Conservation (phyloP, 2,797 vertebrate genomes). For the Thamnophis elegans region DNA sequence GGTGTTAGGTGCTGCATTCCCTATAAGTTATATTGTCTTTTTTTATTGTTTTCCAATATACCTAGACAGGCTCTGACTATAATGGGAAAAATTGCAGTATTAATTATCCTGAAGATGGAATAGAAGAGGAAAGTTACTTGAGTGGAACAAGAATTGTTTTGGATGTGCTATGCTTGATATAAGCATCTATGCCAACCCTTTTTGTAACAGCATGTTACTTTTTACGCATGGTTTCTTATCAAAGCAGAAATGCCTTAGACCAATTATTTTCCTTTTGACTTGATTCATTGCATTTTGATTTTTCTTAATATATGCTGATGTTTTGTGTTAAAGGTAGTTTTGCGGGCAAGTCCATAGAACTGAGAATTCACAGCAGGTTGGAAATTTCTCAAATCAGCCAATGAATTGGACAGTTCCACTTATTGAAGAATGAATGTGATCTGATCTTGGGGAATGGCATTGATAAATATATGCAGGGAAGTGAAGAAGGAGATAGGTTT, state of each 20-base stretch:
- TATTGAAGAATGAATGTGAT: background rate
- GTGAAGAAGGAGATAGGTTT: background rate
- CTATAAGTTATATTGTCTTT: background rate
- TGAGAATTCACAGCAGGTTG: background rate
- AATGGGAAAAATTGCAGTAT: background rate
- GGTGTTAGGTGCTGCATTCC: background rate
- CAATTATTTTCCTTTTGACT: background rate
- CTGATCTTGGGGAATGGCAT: background rate
- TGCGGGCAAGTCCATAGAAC: background rate
- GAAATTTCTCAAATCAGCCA: background rate
- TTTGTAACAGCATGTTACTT: background rate
- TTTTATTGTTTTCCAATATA: background rate
- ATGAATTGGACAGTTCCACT: background rate
- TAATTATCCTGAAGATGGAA: background rate
- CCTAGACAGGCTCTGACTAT: background rate
- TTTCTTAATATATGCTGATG: background rate
- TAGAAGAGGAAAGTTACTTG: background rate
- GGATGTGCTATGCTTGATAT: background rate
- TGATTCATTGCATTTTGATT: background rate
- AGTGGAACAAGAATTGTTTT: background rate
- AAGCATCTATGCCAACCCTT: background rate
- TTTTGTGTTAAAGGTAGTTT: background rate
- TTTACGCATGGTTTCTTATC: background rate
- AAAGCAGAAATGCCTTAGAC: background rate
- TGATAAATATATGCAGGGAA: background rate